Evolutionary conservation across 2,888 invertebrate genomes (phyloP).

Genomic region (Polyploca ridens): DNA sequence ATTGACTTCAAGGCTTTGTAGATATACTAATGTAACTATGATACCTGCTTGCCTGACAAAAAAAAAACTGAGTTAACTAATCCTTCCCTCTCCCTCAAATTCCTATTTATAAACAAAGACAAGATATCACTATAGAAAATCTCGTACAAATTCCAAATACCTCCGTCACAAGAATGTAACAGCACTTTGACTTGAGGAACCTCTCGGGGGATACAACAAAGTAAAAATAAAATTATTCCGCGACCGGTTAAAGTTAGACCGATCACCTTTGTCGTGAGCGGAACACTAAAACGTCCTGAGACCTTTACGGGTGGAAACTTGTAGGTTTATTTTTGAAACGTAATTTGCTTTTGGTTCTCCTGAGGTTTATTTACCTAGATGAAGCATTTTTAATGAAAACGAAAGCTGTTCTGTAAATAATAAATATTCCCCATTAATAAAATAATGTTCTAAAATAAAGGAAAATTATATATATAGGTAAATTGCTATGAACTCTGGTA

Average conservation of each 20-base stretch:
- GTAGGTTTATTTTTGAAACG: background rate
- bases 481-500: too few relatives aligned
- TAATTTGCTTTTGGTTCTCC: background rate
- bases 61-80: too few relatives aligned
- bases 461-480: too few relatives aligned
- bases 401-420: too few relatives aligned
- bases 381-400: too few relatives aligned
- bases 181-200: background rate
- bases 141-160: conserved; percentile 3
- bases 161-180: conserved; percentile 9
- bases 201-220: conserved; percentile 9
- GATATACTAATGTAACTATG: too few relatives aligned
- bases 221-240: conserved; percentile 11
- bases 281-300: background rate
- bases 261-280: background rate
- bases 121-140: background rate
- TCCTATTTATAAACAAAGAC: background rate
- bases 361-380: background rate
- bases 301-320: background rate
- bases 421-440: too few relatives aligned
- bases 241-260: conserved; percentile 7
- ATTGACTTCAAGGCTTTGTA: too few relatives aligned
- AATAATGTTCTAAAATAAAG: too few relatives aligned
- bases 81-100: background rate
- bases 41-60: too few relatives aligned